Evolutionary conservation across 2,797 vertebrate species (phyloP).

Genomic region (Tenualosa ilisha): DNA sequence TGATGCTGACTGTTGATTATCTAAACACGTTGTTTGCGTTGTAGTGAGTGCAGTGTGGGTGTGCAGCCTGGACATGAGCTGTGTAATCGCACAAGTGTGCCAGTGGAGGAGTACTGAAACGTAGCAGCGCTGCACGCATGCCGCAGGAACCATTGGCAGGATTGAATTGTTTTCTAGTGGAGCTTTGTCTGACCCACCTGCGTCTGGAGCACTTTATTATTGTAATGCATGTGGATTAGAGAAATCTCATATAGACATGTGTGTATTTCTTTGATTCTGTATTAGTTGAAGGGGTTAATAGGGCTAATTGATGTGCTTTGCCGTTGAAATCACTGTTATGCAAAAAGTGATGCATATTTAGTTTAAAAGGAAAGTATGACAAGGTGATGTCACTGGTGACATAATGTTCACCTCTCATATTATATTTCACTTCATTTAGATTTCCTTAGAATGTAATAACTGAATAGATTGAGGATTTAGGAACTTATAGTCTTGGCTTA

Average conservation of each 20-base stretch:
- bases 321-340: not conserved
- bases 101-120: not conserved
- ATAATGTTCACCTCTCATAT: not conserved
- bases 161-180: not conserved
- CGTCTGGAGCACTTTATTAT: not conserved
- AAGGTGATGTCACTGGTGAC: not conserved
- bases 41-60: not conserved
- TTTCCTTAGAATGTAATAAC: not conserved
- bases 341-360: not conserved
- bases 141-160: not conserved
- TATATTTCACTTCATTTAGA: not conserved
- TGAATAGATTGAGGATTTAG: too few species aligned
- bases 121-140: not conserved
- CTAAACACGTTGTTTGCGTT: not conserved
- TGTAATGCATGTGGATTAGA: not conserved
- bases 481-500: not conserved
- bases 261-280: not conserved
- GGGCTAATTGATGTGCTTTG: not conserved
- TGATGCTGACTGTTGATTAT: slow-evolving; percentile 20
- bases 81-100: not conserved
- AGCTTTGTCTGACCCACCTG: not conserved
- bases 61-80: not conserved
- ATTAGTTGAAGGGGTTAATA: not conserved
- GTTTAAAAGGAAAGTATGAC: not conserved
- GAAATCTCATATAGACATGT: not conserved